Conservation (phyloP, 2,888 invertebrate species). For the Latheticus oryzae region DNA sequence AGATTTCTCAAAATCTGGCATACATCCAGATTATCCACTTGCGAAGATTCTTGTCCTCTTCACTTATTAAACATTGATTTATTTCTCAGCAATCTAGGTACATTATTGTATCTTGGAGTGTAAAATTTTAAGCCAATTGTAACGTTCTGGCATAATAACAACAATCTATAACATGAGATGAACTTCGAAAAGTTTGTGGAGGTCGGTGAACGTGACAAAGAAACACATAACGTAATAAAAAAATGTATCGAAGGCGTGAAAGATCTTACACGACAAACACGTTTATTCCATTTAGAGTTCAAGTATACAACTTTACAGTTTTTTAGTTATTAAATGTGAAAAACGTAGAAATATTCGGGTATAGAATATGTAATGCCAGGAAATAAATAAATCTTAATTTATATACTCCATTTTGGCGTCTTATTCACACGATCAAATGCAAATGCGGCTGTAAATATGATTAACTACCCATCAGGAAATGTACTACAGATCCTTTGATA, state of each 20-base stretch:
- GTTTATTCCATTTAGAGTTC: constrained; percentile 1
- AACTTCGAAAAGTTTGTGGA: constrained; percentile 7
- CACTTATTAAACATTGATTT: too few relatives aligned
- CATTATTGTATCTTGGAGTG: too few relatives aligned
- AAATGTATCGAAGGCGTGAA: constrained; percentile 14
- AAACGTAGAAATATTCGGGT: too few relatives aligned
- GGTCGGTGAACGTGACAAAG: constrained; percentile 16
- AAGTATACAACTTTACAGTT: too few relatives aligned
- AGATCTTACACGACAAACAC: constrained; percentile 8
- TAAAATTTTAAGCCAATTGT: constrained; percentile 18
- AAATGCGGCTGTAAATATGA: constrained; percentile 13
- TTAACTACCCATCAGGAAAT: constrained; percentile 23
- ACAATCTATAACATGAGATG: constrained; percentile 1
- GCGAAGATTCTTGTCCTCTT: too few relatives aligned
- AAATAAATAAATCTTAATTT: too few relatives aligned
- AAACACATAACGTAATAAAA: constrained; percentile 19
- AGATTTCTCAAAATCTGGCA: too few relatives aligned
- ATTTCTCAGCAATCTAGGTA: too few relatives aligned
- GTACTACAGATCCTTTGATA: constrained; percentile 11
- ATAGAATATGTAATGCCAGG: too few relatives aligned
- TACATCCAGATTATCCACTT: too few relatives aligned
- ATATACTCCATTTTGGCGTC: too few relatives aligned
- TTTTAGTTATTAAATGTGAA: too few relatives aligned
- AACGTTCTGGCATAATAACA: constrained; percentile 14
- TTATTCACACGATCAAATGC: constrained; percentile 28